phyloP scores from a whole-genome alignment of 2,113 vertebrate genomes.

The Dolichallabes microphthalmus region DNA sequence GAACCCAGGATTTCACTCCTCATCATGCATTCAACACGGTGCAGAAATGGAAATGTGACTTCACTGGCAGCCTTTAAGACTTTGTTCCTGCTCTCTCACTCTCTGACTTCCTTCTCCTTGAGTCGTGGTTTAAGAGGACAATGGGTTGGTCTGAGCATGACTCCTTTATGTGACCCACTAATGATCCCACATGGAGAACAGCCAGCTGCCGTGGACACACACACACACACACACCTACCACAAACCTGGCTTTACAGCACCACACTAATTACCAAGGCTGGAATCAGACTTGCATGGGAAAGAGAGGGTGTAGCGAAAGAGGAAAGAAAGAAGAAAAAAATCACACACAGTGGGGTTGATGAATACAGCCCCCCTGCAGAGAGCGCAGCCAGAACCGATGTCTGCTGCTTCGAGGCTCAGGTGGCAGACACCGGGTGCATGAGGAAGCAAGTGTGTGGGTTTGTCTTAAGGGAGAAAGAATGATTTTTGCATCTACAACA shows the following conservation, averaged over 20 bases:
- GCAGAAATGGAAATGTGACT: neutral
- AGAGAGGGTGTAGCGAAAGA: conserved; percentile 5
- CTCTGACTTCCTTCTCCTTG: neutral
- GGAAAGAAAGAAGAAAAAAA: neutral
- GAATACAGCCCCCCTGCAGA: conserved; percentile 2
- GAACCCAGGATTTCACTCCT: neutral
- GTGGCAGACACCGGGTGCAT: conserved; percentile 59
- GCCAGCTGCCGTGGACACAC: neutral
- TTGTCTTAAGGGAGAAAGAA: neutral
- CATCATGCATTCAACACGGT: neutral
- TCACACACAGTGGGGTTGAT: conserved; percentile 18
- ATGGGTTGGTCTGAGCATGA: neutral
- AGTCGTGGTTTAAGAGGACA: neutral
- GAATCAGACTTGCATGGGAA: conserved; percentile 6
- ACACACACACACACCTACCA: conserved; percentile 7
- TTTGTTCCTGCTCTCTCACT: neutral
- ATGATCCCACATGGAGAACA: conserved; percentile 29
- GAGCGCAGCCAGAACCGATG: conserved; percentile 24
- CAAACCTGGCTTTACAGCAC: conserved; percentile 19
- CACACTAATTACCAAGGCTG: conserved; percentile 37
- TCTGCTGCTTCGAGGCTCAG: conserved; percentile 51
- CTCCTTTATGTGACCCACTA: neutral
- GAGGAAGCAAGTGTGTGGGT: neutral
- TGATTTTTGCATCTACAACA: no score
- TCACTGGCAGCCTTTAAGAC: neutral